Evolutionary conservation across 92 coral and sea anemone species (phyloP).

Genomic region (Epizoanthus stellaris): DNA sequence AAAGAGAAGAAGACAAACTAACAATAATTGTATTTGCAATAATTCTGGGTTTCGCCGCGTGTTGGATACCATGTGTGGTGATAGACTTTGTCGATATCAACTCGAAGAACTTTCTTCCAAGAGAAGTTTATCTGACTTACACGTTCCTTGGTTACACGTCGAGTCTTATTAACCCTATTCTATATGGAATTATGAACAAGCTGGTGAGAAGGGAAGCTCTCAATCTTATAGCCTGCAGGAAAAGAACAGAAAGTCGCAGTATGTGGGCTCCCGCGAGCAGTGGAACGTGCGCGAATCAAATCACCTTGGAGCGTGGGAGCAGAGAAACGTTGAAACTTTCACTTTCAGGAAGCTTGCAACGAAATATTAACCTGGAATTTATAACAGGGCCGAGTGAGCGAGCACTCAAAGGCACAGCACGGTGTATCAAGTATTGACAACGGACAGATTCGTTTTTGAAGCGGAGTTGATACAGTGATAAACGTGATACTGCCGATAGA

Average conservation of each 20-base stretch:
- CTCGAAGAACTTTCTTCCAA: slow-evolving; percentile 58
- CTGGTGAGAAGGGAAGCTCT: slow-evolving; percentile 75
- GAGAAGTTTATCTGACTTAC: slow-evolving; percentile 75
- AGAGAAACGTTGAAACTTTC: slow-evolving; percentile 19
- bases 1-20: slow-evolving; percentile 79
- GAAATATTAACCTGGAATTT: not conserved
- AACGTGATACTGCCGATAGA: too few species aligned
- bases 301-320: slow-evolving; percentile 1
- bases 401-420: not conserved
- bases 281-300: not conserved
- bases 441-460: too few species aligned
- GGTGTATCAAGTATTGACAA: not conserved
- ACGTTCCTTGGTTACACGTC: slow-evolving; percentile 76
- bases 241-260: slow-evolving; percentile 13
- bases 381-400: not conserved
- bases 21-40: slow-evolving; percentile 76
- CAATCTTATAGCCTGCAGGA: slow-evolving; percentile 41
- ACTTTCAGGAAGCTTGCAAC: not conserved
- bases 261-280: not conserved
- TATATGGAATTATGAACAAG: slow-evolving; percentile 86
- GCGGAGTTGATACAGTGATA: too few species aligned
- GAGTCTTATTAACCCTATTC: slow-evolving; percentile 75
- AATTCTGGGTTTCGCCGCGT: slow-evolving; percentile 75
- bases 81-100: slow-evolving; percentile 75
- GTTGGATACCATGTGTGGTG: slow-evolving; percentile 85